Evolutionary conservation across 2,888 invertebrate genomes (phyloP).

Genomic region (Campaea margaritaria): DNA sequence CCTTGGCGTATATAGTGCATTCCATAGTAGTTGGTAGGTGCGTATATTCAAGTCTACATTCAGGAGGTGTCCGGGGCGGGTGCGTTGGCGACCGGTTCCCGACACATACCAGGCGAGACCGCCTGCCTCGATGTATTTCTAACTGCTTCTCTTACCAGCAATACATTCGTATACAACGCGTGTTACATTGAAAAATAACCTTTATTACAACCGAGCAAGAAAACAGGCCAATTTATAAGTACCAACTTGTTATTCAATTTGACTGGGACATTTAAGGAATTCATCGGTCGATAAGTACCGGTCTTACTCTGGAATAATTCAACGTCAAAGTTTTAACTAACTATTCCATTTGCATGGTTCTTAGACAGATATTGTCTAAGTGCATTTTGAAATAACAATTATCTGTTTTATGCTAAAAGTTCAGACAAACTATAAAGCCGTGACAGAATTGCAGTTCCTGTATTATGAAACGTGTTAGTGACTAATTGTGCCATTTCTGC

Average conservation of each 20-base stretch:
- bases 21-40: conserved; percentile 16
- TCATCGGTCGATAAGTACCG: background rate
- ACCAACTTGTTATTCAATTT: conserved; percentile 5
- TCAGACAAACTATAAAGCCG: background rate
- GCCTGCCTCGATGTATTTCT: conserved; percentile 34
- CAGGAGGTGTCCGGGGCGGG: conserved; percentile 36
- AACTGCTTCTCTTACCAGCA: conserved; percentile 27
- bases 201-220: background rate
- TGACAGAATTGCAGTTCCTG: background rate
- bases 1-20: conserved; percentile 12
- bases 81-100: conserved; percentile 52
- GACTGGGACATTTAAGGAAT: conserved; percentile 4
- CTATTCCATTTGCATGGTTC: conserved; percentile 16
- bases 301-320: conserved; percentile 9
- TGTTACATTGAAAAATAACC: conserved; percentile 4
- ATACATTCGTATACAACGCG: conserved; percentile 1
- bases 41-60: conserved; percentile 33
- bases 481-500: too few species aligned
- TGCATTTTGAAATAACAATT: conserved; percentile 14
- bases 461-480: conserved; percentile 12
- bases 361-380: conserved; percentile 11
- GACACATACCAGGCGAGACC: conserved; percentile 50
- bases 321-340: conserved; percentile 10
- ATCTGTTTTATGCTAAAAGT: background rate
- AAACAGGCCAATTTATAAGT: background rate